Conservation (phyloP, 1,140 invertebrate species). For the Drosophila oshimai region DNA sequence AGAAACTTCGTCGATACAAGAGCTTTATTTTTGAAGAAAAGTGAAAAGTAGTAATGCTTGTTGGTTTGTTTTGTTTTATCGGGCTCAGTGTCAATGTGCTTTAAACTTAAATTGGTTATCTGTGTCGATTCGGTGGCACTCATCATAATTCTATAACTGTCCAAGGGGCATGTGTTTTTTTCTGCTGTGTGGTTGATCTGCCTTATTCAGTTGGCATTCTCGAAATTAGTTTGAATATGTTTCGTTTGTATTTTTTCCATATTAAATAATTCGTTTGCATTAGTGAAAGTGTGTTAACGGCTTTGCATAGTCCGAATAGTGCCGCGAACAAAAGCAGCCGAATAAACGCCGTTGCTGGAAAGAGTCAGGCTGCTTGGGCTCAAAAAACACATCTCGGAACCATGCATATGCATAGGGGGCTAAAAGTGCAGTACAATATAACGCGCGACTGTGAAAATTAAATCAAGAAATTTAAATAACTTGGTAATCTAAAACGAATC, state of each 20-base stretch:
- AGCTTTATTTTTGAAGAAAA: conserved; percentile 19
- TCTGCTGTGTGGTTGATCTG: background rate
- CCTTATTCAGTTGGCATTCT: background rate
- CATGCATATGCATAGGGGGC: conserved; percentile 31
- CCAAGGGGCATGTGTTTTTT: conserved; percentile 8
- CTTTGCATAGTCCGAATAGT: conserved; percentile 45
- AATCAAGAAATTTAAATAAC: conserved; percentile 3
- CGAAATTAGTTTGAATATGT: background rate
- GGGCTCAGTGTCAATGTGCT: conserved; percentile 22
- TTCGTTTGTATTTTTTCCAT: conserved; percentile 32
- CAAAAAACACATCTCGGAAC: background rate
- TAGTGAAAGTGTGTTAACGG: conserved; percentile 74
- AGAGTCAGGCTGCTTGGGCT: background rate
- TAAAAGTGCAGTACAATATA: conserved; percentile 36
- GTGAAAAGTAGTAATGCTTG: conserved; percentile 32
- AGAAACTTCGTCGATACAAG: conserved; percentile 30
- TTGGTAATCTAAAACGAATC: background rate
- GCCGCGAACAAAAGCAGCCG: conserved; percentile 34
- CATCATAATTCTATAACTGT: background rate
- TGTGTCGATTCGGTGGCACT: background rate
- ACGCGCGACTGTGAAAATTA: conserved; percentile 2
- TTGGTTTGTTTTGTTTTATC: conserved; percentile 3
- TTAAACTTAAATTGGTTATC: conserved; percentile 2
- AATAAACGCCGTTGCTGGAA: conserved; percentile 2
- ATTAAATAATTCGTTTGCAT: conserved; percentile 64